phyloP scores from a whole-genome alignment of 2,113 vertebrate genomes.

The Mustelus asterias region DNA sequence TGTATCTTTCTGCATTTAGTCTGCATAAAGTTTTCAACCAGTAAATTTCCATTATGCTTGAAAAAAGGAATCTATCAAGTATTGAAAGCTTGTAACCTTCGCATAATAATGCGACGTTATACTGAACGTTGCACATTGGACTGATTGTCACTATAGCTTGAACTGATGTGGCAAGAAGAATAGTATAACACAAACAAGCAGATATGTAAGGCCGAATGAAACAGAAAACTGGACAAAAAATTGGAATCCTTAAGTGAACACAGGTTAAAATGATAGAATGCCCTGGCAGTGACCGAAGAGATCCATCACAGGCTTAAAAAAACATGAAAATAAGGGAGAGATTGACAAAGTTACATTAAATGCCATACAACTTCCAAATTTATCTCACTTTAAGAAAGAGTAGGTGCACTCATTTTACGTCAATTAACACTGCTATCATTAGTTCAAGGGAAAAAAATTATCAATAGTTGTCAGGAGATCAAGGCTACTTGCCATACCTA shows the following conservation, averaged over 20 bases:
- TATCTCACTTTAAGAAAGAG: not conserved
- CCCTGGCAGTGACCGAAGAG: not conserved
- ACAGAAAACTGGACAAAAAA: not conserved
- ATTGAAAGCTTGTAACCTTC: not conserved
- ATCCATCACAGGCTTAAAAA: not conserved
- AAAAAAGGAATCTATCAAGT: not conserved
- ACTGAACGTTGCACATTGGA: not conserved
- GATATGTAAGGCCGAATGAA: not conserved
- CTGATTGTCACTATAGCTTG: not conserved
- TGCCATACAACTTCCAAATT: not conserved
- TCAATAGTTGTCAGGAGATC: not conserved
- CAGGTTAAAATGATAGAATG: not conserved
- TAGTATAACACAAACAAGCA: not conserved
- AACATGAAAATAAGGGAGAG: not conserved
- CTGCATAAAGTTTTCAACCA: not conserved
- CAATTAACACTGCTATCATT: not conserved
- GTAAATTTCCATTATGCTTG: not conserved
- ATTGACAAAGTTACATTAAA: not conserved
- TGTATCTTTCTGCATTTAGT: not conserved
- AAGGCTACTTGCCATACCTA: not conserved
- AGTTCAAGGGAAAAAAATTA: not conserved
- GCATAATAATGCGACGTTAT: not conserved
- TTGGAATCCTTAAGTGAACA: not conserved
- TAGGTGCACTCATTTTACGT: not conserved
- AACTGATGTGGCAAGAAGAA: not conserved